Percentiles rank a stretch among this genome's conserved stretches.
These are phyloP conservation scores for Melipona bicolor DNA, from an alignment of 2,888 invertebrate genomes.

Conservation along the genomic window DNA sequence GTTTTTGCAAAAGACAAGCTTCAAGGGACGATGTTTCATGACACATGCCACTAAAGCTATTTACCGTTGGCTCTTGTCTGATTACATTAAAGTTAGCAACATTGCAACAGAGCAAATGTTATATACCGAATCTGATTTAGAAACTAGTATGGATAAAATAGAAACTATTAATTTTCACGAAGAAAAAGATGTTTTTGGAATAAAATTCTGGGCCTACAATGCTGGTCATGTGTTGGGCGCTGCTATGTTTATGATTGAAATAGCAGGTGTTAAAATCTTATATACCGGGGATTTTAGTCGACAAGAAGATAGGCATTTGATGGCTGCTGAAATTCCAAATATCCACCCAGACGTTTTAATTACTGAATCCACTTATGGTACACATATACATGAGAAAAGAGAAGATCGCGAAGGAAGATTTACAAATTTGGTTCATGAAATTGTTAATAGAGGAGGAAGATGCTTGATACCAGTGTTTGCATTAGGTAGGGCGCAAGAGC, in stretches of 20 bases:
- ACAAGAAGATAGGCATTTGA: constrained; percentile 99
- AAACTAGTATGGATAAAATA: constrained; percentile 99
- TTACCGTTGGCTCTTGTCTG: constrained; percentile 98
- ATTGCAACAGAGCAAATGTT: constrained; percentile 98
- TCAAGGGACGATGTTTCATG: constrained; percentile 99
- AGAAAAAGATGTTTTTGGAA: constrained; percentile 98
- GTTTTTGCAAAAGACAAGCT: constrained; percentile 98
- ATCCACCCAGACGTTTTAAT: constrained; percentile 98
- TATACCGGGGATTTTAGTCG: constrained; percentile 99
- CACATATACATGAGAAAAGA: constrained; percentile 99
- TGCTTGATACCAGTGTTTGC: constrained; percentile 99
- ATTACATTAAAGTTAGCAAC: constrained; percentile 99
- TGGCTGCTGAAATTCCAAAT: constrained; percentile 99
- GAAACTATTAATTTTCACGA: constrained; percentile 99
- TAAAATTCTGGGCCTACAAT: constrained; percentile 99
- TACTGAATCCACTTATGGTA: constrained; percentile 99
- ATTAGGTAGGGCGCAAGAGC: constrained; percentile 97
- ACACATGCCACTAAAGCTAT: constrained; percentile 99
- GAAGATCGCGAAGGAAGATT: constrained; percentile 98
- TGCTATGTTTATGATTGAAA: constrained; percentile 99
- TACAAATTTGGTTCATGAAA: constrained; percentile 96
- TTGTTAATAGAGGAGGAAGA: constrained; percentile 98
- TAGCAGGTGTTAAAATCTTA: constrained; percentile 97
- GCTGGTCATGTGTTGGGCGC: constrained; percentile 99
- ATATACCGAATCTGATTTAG: constrained; percentile 98